Conservation (phyloP, 2,797 vertebrate species). For the Melanogrammus aeglefinus region DNA sequence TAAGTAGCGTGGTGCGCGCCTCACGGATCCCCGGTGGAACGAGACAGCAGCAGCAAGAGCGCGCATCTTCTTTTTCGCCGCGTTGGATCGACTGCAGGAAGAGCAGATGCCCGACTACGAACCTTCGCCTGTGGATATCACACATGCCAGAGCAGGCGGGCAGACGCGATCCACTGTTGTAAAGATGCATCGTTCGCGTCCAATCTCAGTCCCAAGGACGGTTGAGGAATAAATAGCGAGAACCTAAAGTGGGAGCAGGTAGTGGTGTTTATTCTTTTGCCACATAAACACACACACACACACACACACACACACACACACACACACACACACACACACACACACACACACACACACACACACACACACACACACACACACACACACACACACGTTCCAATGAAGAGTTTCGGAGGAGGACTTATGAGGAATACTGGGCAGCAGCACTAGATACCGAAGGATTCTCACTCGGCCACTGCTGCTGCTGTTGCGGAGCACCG, state of each 20-base stretch:
- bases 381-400: constrained; percentile 41
- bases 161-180: constrained; percentile 47
- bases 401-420: constrained; percentile 63
- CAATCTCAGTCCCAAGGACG: constrained; percentile 10
- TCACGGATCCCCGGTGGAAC: constrained; percentile 66
- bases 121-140: constrained; percentile 69
- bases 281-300: too few species aligned
- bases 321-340: too few species aligned
- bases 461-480: constrained; percentile 45
- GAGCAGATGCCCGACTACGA: constrained; percentile 71
- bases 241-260: constrained; percentile 29
- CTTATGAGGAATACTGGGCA: constrained; percentile 58
- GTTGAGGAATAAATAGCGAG: too few species aligned
- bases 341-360: too few species aligned
- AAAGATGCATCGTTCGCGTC: constrained; percentile 30
- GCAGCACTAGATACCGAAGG: constrained; percentile 20
- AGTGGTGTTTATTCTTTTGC: background rate
- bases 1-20: constrained; percentile 70
- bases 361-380: too few species aligned
- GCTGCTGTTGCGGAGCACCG: constrained; percentile 53
- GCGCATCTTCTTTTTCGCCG: constrained; percentile 67
- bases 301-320: too few species aligned
- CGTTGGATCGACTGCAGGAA: constrained; percentile 73
- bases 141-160: constrained; percentile 52
- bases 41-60: constrained; percentile 47